phyloP scores from a whole-genome alignment of 2,888 invertebrate genomes.

The Cloeon dipterum region DNA sequence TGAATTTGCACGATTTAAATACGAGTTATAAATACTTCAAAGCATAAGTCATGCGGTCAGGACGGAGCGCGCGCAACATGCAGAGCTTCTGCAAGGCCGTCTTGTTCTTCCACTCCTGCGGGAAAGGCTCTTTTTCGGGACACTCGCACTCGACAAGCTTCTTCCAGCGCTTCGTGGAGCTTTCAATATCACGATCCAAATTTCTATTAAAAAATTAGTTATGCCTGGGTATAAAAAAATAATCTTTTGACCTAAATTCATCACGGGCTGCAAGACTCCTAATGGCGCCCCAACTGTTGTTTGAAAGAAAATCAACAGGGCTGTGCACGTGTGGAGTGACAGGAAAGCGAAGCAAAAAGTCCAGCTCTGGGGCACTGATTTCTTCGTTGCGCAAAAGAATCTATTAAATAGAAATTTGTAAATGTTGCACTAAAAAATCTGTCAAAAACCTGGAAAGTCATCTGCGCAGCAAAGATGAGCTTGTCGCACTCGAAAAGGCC shows the following conservation, averaged over 20 bases:
- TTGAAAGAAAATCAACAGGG: slow-evolving; percentile 84
- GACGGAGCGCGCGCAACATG: slow-evolving; percentile 81
- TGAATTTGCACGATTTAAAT: neutral
- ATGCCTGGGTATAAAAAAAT: neutral
- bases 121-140: slow-evolving; percentile 90
- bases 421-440: slow-evolving; percentile 1
- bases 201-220: slow-evolving; percentile 27
- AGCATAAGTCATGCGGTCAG: slow-evolving; percentile 93
- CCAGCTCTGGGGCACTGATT: slow-evolving; percentile 62
- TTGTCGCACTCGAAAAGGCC: slow-evolving; percentile 93
- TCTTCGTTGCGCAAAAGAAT: slow-evolving; percentile 71
- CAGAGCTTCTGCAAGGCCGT: slow-evolving; percentile 80
- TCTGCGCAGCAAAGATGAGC: slow-evolving; percentile 85
- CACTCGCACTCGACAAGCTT: slow-evolving; percentile 87
- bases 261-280: slow-evolving; percentile 75
- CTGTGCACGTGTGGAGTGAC: slow-evolving; percentile 78
- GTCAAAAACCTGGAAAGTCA: slow-evolving; percentile 64
- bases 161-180: slow-evolving; percentile 91
- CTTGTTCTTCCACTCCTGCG: slow-evolving; percentile 96
- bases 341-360: slow-evolving; percentile 82
- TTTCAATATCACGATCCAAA: slow-evolving; percentile 86
- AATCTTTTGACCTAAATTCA: slow-evolving; percentile 39
- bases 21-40: slow-evolving; percentile 33
- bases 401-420: slow-evolving; percentile 20
- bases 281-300: slow-evolving; percentile 86